Evolutionary conservation across 1,140 invertebrate genomes (phyloP).

Genomic region (Drosophila pseudoananassae): DNA sequence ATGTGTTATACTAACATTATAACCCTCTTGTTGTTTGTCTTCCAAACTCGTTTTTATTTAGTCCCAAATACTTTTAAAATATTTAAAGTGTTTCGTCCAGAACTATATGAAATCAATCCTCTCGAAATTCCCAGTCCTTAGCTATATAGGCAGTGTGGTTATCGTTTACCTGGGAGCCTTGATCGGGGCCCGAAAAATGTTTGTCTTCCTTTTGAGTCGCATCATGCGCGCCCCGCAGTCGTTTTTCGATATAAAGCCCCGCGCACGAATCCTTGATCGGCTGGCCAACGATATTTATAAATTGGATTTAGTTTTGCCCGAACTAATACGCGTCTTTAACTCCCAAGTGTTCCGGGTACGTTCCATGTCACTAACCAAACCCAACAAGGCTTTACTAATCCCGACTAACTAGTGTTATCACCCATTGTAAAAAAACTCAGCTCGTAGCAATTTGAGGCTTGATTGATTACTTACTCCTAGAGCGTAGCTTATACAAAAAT

Average conservation of each 20-base stretch:
- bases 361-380: slow-evolving; percentile 59
- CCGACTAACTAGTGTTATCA: slow-evolving; percentile 19
- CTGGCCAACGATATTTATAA: slow-evolving; percentile 90
- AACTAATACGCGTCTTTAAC: slow-evolving; percentile 82
- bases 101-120: slow-evolving; percentile 1
- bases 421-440: slow-evolving; percentile 13
- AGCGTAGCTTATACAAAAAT: slow-evolving; percentile 22
- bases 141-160: slow-evolving; percentile 48
- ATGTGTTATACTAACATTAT: not conserved
- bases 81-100: not conserved
- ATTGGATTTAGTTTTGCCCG: slow-evolving; percentile 86
- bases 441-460: slow-evolving; percentile 52
- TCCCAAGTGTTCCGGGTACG: slow-evolving; percentile 81
- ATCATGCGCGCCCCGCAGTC: slow-evolving; percentile 88
- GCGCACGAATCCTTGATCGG: slow-evolving; percentile 90
- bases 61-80: not conserved
- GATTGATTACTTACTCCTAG: not conserved
- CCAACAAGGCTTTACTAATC: slow-evolving; percentile 23
- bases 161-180: slow-evolving; percentile 51
- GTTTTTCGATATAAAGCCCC: slow-evolving; percentile 91
- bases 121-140: slow-evolving; percentile 44
- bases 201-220: slow-evolving; percentile 85
- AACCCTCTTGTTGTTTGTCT: slow-evolving; percentile 6
- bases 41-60: slow-evolving; percentile 8
- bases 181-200: slow-evolving; percentile 52